These are phyloP conservation scores for Jaculus jaculus DNA, from an alignment of 2,113 vertebrate genomes.

Conservation along the genomic window DNA sequence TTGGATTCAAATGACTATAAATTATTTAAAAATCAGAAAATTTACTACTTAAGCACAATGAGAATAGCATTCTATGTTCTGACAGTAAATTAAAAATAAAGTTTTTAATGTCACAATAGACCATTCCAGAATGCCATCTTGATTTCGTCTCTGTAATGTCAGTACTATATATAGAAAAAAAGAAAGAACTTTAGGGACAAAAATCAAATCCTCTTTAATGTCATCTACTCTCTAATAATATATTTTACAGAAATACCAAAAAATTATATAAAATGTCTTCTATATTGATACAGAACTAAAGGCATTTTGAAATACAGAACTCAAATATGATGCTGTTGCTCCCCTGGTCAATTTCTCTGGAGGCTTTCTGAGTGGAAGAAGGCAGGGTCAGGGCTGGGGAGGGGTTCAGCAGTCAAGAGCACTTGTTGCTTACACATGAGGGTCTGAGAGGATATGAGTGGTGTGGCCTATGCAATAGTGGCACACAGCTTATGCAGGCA, in stretches of 20 bases:
- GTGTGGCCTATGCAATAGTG: too few species aligned
- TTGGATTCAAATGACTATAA: background rate
- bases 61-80: background rate
- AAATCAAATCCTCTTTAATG: background rate
- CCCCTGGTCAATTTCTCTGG: background rate
- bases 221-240: background rate
- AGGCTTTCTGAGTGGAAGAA: background rate
- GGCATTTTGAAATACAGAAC: background rate
- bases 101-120: background rate
- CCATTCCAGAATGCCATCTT: background rate
- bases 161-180: background rate
- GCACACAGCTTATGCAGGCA: too few species aligned
- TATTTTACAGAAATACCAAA: background rate
- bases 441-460: too few species aligned
- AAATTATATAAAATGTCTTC: background rate
- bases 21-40: conserved; percentile 12
- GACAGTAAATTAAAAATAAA: conserved; percentile 3
- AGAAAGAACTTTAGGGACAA: background rate
- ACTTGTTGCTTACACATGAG: too few species aligned
- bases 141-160: background rate
- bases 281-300: background rate
- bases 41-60: background rate
- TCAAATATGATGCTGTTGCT: background rate
- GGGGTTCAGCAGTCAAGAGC: too few species aligned
- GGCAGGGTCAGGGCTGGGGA: too few species aligned